Base-by-base conservation (phyloP, 2,888 invertebrate species). In the Rotaria magnacalcarata region DNA sequence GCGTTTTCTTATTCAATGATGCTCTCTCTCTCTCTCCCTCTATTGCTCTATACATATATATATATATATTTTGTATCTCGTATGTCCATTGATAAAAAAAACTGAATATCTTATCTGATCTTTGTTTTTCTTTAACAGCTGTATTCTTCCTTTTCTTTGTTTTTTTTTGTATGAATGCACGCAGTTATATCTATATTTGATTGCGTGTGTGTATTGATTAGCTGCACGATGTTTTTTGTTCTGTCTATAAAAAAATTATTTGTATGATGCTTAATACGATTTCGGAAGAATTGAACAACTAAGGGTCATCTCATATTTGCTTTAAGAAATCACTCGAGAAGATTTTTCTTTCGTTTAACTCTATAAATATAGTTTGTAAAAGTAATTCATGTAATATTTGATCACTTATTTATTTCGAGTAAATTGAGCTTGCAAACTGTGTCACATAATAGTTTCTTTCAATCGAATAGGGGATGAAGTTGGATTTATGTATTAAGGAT, bases 1-100 rank as follows among this genome's bases (percentile, higher is more conserved):
- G 67, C 67, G 67, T 67, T 67, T 67, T 67, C 27, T 67, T 67
- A 27, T 67, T 34, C 34, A 67, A 67, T 67, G 67, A 34, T 67
- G 67, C 27, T 67, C 67, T 67, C 34, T 34, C 34, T 34, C 34
- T 34, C 34, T 34, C 34, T 34, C 34, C 2, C 34, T n/a, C n/a
- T n/a, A n/a, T n/a, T n/a, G 34, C 2, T 34, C 24, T 67, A 67
- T 67, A 34, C 4, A 27, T 14, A 67, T 14, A 67, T 14, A 34
- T 34, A 67, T 14, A 60, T 60, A n/a, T 60, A 27, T 67, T 67
- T 34, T 67, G n/a, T 67, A 4, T 67, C 67, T 67, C 4, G 14
- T 67, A 14, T 52, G 52, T 52, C 52, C 52, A 52, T 52, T 11
- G 2, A 52, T 34, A 27, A 27, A 27, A 67, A 50, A 67, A 34